A percentile compares a stretch with the other conserved stretches of the same genome.
Conservation (phyloP, 2,113 vertebrate species). For the Edolisoma coerulescens region DNA sequence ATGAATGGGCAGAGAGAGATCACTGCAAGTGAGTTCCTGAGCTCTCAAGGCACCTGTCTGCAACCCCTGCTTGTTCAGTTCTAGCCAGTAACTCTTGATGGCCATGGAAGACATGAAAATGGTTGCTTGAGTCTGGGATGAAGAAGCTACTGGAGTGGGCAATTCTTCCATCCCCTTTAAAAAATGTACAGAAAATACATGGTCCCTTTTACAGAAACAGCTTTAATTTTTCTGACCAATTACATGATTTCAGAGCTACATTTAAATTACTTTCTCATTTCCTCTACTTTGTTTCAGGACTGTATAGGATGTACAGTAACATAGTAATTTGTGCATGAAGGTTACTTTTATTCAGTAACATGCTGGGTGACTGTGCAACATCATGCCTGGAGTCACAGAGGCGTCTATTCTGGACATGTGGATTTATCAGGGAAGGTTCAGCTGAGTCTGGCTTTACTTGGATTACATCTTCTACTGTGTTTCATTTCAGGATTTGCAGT, state of each 20-base stretch:
- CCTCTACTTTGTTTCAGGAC: neutral
- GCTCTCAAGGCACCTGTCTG: neutral
- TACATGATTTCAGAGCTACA: neutral
- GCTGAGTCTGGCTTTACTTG: neutral
- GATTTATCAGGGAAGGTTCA: neutral
- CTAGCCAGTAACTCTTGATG: neutral
- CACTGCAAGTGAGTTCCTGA: neutral
- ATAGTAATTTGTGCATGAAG: neutral
- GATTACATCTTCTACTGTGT: neutral
- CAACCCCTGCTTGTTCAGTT: neutral
- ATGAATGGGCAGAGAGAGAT: neutral
- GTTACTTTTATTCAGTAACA: neutral
- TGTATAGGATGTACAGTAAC: neutral
- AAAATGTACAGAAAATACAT: neutral
- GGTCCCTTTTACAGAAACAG: neutral
- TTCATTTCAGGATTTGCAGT: neutral
- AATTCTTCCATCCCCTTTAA: neutral
- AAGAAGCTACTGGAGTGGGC: neutral
- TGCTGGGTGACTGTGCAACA: neutral
- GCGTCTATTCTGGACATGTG: neutral
- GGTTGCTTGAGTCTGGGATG: neutral
- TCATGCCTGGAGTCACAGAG: neutral
- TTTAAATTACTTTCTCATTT: neutral
- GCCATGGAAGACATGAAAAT: neutral
- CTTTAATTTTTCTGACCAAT: neutral